These are phyloP conservation scores for Parauchenoglanis ngamensis DNA, from an alignment of 2,797 vertebrate species.

Conservation along the genomic window DNA sequence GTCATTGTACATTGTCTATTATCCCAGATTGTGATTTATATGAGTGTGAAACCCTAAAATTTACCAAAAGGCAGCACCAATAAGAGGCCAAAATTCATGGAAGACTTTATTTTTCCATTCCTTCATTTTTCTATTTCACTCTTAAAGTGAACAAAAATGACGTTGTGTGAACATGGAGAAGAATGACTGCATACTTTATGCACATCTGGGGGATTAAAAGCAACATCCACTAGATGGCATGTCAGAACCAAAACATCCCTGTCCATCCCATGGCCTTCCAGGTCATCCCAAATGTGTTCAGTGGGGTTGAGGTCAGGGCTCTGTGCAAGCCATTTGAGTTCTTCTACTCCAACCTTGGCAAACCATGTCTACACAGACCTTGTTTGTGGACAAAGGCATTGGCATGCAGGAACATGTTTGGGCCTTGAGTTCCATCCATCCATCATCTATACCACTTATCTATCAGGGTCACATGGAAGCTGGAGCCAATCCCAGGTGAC, in stretches of 20 bases:
- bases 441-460: too few species aligned
- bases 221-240: slow-evolving; percentile 2
- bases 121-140: background rate
- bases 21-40: background rate
- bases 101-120: background rate
- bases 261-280: too few species aligned
- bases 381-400: background rate
- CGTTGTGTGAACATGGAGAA: background rate
- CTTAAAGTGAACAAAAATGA: background rate
- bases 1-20: background rate
- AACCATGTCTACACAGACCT: background rate
- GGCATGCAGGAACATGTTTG: background rate
- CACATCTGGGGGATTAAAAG: background rate
- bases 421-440: too few species aligned
- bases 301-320: too few species aligned
- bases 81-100: background rate
- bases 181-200: background rate
- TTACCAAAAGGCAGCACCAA: background rate
- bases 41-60: background rate
- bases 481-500: too few species aligned
- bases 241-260: background rate
- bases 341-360: background rate
- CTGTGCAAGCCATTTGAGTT: too few species aligned
- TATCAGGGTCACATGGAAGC: too few species aligned
- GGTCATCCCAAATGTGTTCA: too few species aligned